Base-by-base conservation (phyloP, 2,888 invertebrate species). In the Tachina fera region DNA sequence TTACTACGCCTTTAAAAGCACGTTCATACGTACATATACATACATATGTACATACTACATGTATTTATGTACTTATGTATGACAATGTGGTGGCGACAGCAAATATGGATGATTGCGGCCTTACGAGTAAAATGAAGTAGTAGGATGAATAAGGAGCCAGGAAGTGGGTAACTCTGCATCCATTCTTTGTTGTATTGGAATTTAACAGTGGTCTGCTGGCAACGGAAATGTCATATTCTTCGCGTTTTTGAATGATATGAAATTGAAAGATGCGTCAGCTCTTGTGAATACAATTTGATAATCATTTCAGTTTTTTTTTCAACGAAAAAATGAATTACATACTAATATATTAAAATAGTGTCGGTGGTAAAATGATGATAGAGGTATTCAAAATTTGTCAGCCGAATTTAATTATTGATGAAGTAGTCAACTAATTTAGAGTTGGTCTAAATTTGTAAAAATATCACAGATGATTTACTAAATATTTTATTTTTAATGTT, bases 391-490 rank as follows among this genome's bases (percentile, higher is more conserved):
- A 1, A n/a, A 49, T 19, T n/a, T 41, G 13, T 6, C 67, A 51
- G 49, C 3, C 16, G 16, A 67, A 58, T 31, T 39, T n/a, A 45
- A 14, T 51, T 78, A 16, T 19, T 45, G 47, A 3, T 61, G 19
- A 16, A 19, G 61, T 9, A 80, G 67, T 81, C 41, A 60, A 4
- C 14, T 49, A 31, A 10, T 56, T 58, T 72, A 45, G 45, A 68
- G 51, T 43, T 83, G 58, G 5, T 31, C 31, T 31, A 31, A 31
- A 65, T 71, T 77, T 58, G 60, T 77, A 77, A 67, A 77, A 68
- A 83, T 86, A 86, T 76, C 86, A 83, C 86, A 86, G 79, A 86
- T 86, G 61, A 83, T 86, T 86, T 82, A 65, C 68, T 67, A 45
- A 65, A 51, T 65, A 51, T 47, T 53, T 39, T 51, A 1, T 16